Percentiles rank a stretch among this genome's conserved stretches.
Conservation (phyloP, 2,797 vertebrate species). For the Falco cherrug region DNA sequence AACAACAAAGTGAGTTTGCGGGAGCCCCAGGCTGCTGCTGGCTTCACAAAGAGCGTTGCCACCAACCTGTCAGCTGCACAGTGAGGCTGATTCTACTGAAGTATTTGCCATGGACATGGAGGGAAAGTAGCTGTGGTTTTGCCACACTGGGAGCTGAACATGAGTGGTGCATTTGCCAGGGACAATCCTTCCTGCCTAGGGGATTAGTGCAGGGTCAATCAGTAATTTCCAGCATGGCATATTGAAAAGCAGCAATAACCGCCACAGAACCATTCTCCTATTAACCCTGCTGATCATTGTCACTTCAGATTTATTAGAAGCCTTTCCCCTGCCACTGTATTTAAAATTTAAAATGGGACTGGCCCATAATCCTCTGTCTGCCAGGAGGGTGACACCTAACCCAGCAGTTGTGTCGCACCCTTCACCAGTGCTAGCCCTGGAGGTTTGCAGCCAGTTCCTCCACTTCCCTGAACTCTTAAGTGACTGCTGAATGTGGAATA, state of each 20-base stretch:
- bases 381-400: background rate
- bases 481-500: background rate
- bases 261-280: background rate
- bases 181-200: background rate
- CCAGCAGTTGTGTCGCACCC: background rate
- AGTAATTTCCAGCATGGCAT: background rate
- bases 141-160: background rate
- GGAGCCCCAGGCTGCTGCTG: background rate
- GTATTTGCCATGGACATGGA: background rate
- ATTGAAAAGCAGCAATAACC: background rate
- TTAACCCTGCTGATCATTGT: background rate
- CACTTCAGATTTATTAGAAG: background rate
- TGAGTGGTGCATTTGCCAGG: background rate
- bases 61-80: background rate
- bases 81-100: background rate
- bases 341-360: background rate
- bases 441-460: background rate
- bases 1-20: background rate
- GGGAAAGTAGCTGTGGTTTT: background rate
- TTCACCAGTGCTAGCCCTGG: background rate
- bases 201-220: background rate
- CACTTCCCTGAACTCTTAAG: background rate
- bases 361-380: background rate
- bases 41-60: background rate
- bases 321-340: rapidly evolving